Evolutionary conservation across 2,797 vertebrate species (phyloP).

Genomic region (Mormyrus proboscirostris): DNA sequence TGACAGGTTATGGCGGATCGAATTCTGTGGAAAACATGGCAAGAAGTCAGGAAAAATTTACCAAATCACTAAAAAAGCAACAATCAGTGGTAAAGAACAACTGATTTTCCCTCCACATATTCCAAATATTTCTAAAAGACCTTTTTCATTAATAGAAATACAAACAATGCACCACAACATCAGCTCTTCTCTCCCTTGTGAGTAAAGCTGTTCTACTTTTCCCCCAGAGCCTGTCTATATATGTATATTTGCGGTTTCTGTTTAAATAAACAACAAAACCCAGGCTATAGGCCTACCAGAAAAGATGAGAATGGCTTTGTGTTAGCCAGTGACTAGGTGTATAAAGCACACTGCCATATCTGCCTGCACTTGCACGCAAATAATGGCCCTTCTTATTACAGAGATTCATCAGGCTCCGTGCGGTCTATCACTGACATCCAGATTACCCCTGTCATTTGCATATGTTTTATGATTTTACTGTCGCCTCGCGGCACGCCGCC

Average conservation of each 20-base stretch:
- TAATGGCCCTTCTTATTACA: constrained; percentile 22
- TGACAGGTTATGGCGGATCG: constrained; percentile 77
- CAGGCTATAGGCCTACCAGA: constrained; percentile 2
- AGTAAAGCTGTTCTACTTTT: not conserved
- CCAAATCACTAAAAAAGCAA: not conserved
- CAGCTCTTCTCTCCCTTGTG: not conserved
- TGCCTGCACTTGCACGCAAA: not conserved
- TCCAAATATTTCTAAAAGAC: not conserved
- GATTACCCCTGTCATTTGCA: constrained; percentile 19
- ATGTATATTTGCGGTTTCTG: not conserved
- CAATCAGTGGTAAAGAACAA: not conserved
- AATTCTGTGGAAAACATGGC: constrained; percentile 59
- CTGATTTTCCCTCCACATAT: not conserved
- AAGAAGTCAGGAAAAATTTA: not conserved
- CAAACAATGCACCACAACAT: not conserved
- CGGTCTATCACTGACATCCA: constrained; percentile 24
- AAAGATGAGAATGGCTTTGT: not conserved
- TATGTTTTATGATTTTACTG: constrained; percentile 13
- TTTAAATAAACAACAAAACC: constrained; percentile 18
- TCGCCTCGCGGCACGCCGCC: not conserved
- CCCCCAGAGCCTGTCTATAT: not conserved
- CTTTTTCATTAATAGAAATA: not conserved
- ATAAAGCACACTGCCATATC: constrained; percentile 8
- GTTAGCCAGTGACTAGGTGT: not conserved
- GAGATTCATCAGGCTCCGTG: constrained; percentile 9